A percentile compares a stretch with the other conserved stretches of the same genome.
These are phyloP conservation scores for Microctonus brassicae DNA, from an alignment of 2,888 invertebrate genomes.

Conservation along the genomic window DNA sequence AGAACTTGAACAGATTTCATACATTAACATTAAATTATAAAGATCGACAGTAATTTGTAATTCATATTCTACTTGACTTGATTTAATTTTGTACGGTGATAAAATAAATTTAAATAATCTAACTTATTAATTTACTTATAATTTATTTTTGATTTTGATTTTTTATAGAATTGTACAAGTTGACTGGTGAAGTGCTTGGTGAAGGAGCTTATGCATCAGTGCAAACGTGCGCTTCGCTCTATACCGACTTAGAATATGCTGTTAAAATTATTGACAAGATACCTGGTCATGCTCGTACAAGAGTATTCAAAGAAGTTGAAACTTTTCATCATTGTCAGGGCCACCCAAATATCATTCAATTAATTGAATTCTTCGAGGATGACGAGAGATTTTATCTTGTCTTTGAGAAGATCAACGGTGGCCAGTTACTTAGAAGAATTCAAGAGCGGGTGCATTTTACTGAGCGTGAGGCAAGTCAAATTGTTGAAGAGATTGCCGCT, in stretches of 20 bases:
- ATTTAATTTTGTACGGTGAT: too few relatives aligned
- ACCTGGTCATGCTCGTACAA: conserved; percentile 92
- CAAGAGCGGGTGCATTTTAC: conserved; percentile 94
- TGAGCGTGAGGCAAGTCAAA: conserved; percentile 95
- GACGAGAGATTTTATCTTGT: conserved; percentile 97
- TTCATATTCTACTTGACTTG: too few relatives aligned
- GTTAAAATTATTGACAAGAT: conserved; percentile 98
- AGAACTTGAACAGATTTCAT: too few relatives aligned
- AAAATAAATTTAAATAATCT: too few relatives aligned
- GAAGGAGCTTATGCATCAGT: conserved; percentile 98
- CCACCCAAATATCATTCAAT: conserved; percentile 97
- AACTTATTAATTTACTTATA: background rate
- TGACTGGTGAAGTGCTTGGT: conserved; percentile 95
- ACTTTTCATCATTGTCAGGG: conserved; percentile 98
- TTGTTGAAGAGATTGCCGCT: conserved; percentile 93
- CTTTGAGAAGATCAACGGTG: conserved; percentile 97
- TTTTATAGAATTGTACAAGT: conserved; percentile 88
- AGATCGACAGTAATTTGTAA: too few relatives aligned
- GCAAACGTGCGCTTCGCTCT: conserved; percentile 91
- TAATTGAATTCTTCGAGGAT: conserved; percentile 97
- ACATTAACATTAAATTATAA: too few relatives aligned
- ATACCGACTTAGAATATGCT: conserved; percentile 94
- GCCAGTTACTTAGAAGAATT: conserved; percentile 93
- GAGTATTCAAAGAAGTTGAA: conserved; percentile 98
- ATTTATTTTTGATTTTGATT: conserved; percentile 16